Percentiles rank a stretch among this genome's conserved stretches.
phyloP scores from a whole-genome alignment of 2,888 invertebrate species.

The Temnothorax unifasciatus region DNA sequence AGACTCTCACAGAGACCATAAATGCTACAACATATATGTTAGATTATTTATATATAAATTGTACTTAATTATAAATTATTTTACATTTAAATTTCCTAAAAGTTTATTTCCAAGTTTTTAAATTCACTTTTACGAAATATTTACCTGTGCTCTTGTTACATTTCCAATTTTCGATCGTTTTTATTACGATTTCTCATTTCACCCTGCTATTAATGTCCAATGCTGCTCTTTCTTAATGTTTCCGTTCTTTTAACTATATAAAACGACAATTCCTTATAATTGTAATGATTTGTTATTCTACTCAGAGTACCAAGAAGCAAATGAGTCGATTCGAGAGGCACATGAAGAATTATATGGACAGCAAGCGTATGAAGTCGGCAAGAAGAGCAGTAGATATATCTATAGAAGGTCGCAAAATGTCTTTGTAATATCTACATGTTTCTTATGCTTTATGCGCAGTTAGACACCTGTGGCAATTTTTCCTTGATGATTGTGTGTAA shows the following conservation, averaged over 20 bases:
- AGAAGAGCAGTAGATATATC: slow-evolving; percentile 97
- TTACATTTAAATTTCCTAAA: slow-evolving; percentile 4
- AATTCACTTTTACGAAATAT: neutral
- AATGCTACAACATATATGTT: neutral
- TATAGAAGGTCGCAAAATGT: slow-evolving; percentile 98
- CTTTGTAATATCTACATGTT: slow-evolving; percentile 89
- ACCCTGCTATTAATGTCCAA: neutral
- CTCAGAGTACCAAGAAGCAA: slow-evolving; percentile 92
- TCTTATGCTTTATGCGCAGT: neutral
- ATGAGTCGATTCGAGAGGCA: slow-evolving; percentile 97
- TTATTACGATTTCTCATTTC: neutral
- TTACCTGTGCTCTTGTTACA: neutral
- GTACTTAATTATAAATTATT: neutral
- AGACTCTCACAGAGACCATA: neutral
- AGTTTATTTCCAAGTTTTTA: neutral
- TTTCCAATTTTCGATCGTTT: neutral
- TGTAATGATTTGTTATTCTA: slow-evolving; percentile 22
- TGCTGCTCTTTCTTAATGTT: neutral
- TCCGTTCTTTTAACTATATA: neutral
- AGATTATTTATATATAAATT: neutral
- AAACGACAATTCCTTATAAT: neutral
- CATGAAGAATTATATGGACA: slow-evolving; percentile 95
- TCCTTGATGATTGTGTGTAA: neutral
- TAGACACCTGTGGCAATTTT: neutral
- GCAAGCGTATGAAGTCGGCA: slow-evolving; percentile 92